Evolutionary conservation across 2,113 vertebrate species (phyloP), one percentile per base, ranked within the genome.

Genomic region (Agapornis roseicollis): DNA sequence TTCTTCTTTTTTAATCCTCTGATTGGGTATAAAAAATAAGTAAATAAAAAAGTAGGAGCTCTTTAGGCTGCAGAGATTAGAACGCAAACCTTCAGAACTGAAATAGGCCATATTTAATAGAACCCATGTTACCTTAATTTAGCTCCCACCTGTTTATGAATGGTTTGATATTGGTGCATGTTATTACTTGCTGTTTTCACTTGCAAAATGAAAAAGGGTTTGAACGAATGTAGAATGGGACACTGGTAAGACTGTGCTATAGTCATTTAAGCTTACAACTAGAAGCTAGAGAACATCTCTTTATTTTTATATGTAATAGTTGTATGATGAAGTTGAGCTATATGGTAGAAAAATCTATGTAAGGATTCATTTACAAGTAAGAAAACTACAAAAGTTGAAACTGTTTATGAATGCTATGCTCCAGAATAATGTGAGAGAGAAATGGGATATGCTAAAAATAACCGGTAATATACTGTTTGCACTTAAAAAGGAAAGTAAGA

Each of bases 101-200:
- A 90, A 91, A 80, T 55, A 97, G 82, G 35, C 74, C 58, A 70
- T 68, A 88, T 94, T 91, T 90, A 82, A 28, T 80, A 65, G 39
- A 78, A 70, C 50, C 41, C 68, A 7, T 72, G 53, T 39, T 85
- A 41, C 66, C 73, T 93, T 84, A 66, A 69, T 90, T 84, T 84
- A 87, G 61, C 61, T 85, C 22, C 64, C 7, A 25, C 39, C 85
- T 88, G 37, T 63, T 94, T 63, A 71, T 83, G 25, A 60, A 50
- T 58, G 58, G 33, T 85, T 94, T 84, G 50, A 70, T 74, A 82
- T 19, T 24, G 63, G n/a, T 93, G 37, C 46, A 11, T 82, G 25
- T 44, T 87, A 65, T 58, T 64, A 53, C 12, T 49, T 17, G 2
- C n/a, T 85, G n/a, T 91, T 91, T 82, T 65, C 31, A 37, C 28